Conservation (phyloP, 2,888 invertebrate genomes). For the Drosophila eohydei region DNA sequence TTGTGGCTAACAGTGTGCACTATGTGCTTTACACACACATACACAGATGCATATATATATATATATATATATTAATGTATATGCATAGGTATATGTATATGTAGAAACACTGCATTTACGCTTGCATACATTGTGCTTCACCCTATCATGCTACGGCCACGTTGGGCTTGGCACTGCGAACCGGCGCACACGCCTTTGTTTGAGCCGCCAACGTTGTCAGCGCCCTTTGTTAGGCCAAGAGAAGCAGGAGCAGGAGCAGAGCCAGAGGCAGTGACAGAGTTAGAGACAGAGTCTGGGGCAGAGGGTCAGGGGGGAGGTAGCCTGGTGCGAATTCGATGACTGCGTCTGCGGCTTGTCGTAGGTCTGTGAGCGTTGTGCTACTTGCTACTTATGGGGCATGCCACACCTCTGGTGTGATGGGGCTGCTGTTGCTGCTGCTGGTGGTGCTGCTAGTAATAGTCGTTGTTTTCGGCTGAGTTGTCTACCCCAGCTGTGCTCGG, state of each 20-base stretch:
- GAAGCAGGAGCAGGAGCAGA: slow-evolving; percentile 7
- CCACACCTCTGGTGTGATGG: slow-evolving; percentile 4
- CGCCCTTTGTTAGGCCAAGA: slow-evolving; percentile 33
- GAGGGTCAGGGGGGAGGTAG: not conserved
- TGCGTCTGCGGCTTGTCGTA: slow-evolving; percentile 53
- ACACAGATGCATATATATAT: not conserved
- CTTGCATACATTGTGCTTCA: slow-evolving; percentile 24
- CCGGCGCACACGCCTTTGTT: slow-evolving; percentile 51
- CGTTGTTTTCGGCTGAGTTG: slow-evolving; percentile 43
- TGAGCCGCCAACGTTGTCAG: slow-evolving; percentile 45
- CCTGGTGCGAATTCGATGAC: slow-evolving; percentile 58
- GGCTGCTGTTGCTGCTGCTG: slow-evolving; percentile 16
- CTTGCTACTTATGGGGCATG: slow-evolving; percentile 10
- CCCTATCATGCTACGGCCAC: slow-evolving; percentile 10
- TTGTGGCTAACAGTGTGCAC: slow-evolving; percentile 29
- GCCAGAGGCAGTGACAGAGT: not conserved
- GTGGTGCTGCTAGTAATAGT: slow-evolving; percentile 53
- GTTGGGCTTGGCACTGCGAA: slow-evolving; percentile 34
- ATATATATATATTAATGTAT: not conserved
- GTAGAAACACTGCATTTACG: not conserved
- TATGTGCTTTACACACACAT: slow-evolving; percentile 7
- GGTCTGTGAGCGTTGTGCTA: slow-evolving; percentile 29
- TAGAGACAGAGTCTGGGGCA: not conserved
- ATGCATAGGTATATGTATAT: not conserved
- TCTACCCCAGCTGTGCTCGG: slow-evolving; percentile 35